Base-by-base conservation (phyloP, 2,888 invertebrate species). In the Chironomus riparius region DNA sequence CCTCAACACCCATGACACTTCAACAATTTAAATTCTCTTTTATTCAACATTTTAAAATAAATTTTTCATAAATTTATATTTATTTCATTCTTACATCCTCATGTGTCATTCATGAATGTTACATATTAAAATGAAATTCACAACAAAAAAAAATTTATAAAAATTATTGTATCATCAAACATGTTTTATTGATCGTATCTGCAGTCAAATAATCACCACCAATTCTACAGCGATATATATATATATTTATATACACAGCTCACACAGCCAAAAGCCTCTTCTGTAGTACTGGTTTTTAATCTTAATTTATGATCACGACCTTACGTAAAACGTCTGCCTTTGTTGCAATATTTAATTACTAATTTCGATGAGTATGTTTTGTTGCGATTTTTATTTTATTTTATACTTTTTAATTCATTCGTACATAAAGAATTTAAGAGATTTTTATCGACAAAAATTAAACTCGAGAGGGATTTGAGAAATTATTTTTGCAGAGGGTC, bases 271-370 rank as follows among this genome's bases (percentile, higher is more conserved):
- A 38, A n/a, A 38, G 38, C 38, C 28, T 38, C 38, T 38, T 38
- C 38, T 38, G 38, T 38, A 2, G 24, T 65, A 65, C 65, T 65
- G 65, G 38, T 28, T 47, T 70, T 48, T 70, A 70, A 70, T 70
- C 70, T 70, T 70, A 47, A 70, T 70, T 70, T 70, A 70, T 70
- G 70, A 70, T 47, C 70, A 56, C 56, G 56, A 56, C 56, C 56
- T 56, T 56, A 56, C 56, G 56, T 56, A 56, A 56, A 24, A n/a
- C 68, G 28, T 68, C 28, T 68, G 28, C 21, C 28, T 56, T 56
- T 56, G 13, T 56, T 56, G 56, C 56, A 56, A 56, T 18, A 56
- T 56, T 56, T 56, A 56, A 56, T 56, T 56, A 56, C 56, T 56
- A 56, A 56, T 56, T 56, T 56, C 15, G 38, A 38, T 38, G 38